Evolutionary conservation across 2,888 invertebrate genomes (phyloP), one percentile per base, ranked within the genome.

Genomic region (Entomobrya proxima): DNA sequence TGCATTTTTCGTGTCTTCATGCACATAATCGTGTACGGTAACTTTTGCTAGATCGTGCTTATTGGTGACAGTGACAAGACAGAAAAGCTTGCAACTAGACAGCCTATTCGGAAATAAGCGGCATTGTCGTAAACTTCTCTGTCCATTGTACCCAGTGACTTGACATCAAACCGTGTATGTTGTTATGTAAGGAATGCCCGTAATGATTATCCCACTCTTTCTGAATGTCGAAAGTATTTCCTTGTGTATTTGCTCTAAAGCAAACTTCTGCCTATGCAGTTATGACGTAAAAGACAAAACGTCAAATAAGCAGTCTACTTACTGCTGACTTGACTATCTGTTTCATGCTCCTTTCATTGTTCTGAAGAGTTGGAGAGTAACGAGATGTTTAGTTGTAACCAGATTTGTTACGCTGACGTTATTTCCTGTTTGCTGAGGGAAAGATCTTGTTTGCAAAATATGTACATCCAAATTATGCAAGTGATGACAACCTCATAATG

Each of bases 1-100:
- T 75, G 75, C 75, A 75, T 55, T 55, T 75, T 32, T 64, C 30
- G n/a, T n/a, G 47, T 35, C 35, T n/a, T 18, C n/a, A 18, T 32
- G 15, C 15, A n/a, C 58, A 32, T 32, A 32, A 15, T 32, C 58
- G 32, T 58, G 15, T 58, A 5, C 3, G 7, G 1, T 18, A 32
- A 58, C 58, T 32, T 32, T 32, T 13, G 1, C 58, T 32, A 13
- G n/a, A 18, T n/a, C 2, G 11, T 55, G 27, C 55, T 55, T 55
- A 5, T 11, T 5, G 24, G 55, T 27, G 55, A 55, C 24, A 55
- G 55, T 52, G 11, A 27, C 24, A 37, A 9, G 18, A 67, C 32
- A 32, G 30, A 21, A 11, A 9, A 13, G 32, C 3, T 32, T 61
- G n/a, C n/a, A 13, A 61, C 30, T 11, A 69, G 21, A 69, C 27